Evolutionary conservation across 1,140 invertebrate species (phyloP).

Genomic region (Pinna nobilis): DNA sequence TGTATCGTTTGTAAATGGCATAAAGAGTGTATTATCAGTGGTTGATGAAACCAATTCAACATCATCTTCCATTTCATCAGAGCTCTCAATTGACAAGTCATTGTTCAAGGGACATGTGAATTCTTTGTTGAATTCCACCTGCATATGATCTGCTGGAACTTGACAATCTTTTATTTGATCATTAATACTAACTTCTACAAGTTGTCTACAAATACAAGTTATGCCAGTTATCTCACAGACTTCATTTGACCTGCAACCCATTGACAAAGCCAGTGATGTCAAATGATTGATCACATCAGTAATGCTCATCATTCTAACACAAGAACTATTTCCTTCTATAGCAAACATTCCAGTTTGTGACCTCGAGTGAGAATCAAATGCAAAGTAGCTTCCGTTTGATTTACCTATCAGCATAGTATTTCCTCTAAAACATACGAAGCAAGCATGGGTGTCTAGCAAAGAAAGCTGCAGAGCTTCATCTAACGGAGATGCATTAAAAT

Average conservation of each 20-base stretch:
- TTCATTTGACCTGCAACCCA: no score
- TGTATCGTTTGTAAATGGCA: background rate
- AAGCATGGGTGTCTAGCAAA: background rate
- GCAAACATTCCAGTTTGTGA: background rate
- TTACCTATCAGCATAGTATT: background rate
- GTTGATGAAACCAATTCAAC: background rate
- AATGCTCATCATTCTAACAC: background rate
- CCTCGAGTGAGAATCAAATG: constrained; percentile 25
- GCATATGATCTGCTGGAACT: no score
- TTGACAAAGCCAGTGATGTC: background rate
- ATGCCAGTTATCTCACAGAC: no score
- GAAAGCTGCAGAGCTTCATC: background rate
- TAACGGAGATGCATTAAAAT: background rate
- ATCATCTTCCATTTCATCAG: background rate
- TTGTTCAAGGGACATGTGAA: no score
- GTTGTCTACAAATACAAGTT: no score
- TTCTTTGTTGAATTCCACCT: no score
- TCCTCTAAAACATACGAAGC: background rate
- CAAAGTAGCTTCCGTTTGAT: background rate
- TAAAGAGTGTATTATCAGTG: background rate
- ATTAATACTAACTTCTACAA: no score
- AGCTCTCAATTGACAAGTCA: background rate
- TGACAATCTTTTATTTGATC: no score
- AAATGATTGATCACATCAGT: background rate
- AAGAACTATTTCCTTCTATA: background rate